Conservation (phyloP, 2,888 invertebrate genomes). For the Eulithis testata region DNA sequence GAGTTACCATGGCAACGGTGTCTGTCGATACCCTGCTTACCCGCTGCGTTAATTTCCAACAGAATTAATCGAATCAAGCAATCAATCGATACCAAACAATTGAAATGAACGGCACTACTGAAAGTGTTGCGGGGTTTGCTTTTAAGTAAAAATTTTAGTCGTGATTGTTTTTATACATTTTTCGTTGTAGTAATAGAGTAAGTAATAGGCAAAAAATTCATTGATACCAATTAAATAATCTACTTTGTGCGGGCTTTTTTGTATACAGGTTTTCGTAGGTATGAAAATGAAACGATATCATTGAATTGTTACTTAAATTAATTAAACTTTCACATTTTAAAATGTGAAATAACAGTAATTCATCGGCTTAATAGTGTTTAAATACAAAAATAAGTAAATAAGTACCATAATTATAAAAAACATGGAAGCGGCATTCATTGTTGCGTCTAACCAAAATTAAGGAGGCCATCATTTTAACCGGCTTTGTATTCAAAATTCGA, state of each 20-base stretch:
- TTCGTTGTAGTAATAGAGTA: too few species aligned
- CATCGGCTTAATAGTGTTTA: constrained; percentile 18
- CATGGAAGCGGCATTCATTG: constrained; percentile 48
- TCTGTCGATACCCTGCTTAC: constrained; percentile 79
- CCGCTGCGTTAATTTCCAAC: constrained; percentile 80
- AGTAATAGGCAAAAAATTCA: too few species aligned
- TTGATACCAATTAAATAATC: too few species aligned
- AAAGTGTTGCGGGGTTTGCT: constrained; percentile 18
- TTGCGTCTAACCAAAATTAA: constrained; percentile 74
- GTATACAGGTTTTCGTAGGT: too few species aligned
- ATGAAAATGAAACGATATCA: too few species aligned
- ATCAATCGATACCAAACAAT: constrained; percentile 70
- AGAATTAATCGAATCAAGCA: constrained; percentile 81
- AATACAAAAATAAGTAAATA: constrained; percentile 19
- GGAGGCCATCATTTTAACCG: constrained; percentile 72
- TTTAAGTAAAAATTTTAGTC: constrained; percentile 10
- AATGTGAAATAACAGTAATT: constrained; percentile 10
- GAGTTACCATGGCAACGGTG: constrained; percentile 78
- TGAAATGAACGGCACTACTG: constrained; percentile 58
- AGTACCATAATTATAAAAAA: constrained; percentile 30
- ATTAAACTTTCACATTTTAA: constrained; percentile 14
- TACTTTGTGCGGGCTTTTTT: too few species aligned
- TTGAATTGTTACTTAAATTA: background rate
- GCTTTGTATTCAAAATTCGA: constrained; percentile 82
- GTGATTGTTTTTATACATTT: background rate